Percentiles rank a stretch among this genome's conserved stretches.
Evolutionary conservation across 2,888 invertebrate genomes (phyloP).

Genomic region (Siphonodentalium dalli): DNA sequence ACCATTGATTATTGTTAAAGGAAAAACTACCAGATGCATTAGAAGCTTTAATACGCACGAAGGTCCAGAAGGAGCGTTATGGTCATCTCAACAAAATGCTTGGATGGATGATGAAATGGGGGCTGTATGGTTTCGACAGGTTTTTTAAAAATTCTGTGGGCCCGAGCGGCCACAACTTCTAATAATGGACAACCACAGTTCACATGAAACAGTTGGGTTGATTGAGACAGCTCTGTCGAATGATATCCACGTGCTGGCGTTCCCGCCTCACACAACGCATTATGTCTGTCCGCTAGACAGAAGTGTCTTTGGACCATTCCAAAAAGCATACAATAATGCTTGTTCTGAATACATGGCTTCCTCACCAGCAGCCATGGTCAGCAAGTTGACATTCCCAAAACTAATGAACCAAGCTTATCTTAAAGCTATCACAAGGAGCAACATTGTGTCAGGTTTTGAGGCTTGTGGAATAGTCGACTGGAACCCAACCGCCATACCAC

Average conservation of each 20-base stretch:
- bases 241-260: neutral
- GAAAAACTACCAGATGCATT: conserved; percentile 10
- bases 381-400: conserved; percentile 1
- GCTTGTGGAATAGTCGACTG: conserved; percentile 4
- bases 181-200: conserved; percentile 1
- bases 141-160: conserved; percentile 11
- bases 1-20: conserved; percentile 1
- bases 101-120: conserved; percentile 2
- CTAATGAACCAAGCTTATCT: neutral
- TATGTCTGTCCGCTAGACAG: neutral
- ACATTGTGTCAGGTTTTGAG: neutral
- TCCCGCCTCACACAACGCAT: conserved; percentile 9
- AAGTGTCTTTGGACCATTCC: conserved; percentile 2
- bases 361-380: neutral
- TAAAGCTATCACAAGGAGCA: neutral
- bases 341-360: neutral
- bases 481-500: conserved; percentile 1
- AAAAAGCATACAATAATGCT: neutral
- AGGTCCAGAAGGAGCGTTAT: neutral
- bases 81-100: neutral
- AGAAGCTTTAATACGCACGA: conserved; percentile 1
- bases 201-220: conserved; percentile 1
- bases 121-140: neutral
- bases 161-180: conserved; percentile 1
- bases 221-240: neutral